These are phyloP conservation scores for Sericinus montela DNA, from an alignment of 2,888 invertebrate species.

Conservation along the genomic window DNA sequence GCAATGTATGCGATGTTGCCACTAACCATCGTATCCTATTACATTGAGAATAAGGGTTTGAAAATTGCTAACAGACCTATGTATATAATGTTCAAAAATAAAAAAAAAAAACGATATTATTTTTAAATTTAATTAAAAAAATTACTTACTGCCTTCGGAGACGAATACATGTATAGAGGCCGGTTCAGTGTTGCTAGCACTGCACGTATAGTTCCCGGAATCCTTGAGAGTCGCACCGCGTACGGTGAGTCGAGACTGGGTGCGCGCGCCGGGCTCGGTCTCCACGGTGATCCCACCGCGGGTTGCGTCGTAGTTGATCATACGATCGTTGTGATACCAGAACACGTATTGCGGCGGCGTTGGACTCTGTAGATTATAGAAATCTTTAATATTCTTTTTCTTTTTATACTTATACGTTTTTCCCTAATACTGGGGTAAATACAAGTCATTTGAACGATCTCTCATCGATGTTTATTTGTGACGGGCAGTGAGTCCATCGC, in stretches of 20 bases:
- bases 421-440: too few species aligned
- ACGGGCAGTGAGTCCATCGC: too few species aligned
- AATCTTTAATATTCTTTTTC: background rate
- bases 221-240: conserved; percentile 91
- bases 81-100: too few species aligned
- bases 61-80: too few species aligned
- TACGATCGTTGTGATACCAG: conserved; percentile 97
- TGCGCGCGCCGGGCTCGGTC: conserved; percentile 91
- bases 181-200: conserved; percentile 93
- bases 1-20: too few species aligned
- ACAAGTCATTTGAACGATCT: too few species aligned
- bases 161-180: conserved; percentile 94
- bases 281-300: conserved; percentile 90
- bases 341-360: conserved; percentile 96
- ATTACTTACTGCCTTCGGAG: conserved; percentile 87
- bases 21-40: too few species aligned
- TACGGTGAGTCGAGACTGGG: conserved; percentile 92
- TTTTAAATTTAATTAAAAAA: too few species aligned
- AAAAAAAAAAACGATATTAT: too few species aligned
- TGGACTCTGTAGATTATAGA: conserved; percentile 85
- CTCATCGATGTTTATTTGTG: too few species aligned
- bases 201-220: conserved; percentile 95
- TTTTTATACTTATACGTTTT: too few species aligned
- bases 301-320: conserved; percentile 95
- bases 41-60: too few species aligned